Evolutionary conservation across 2,113 vertebrate genomes (phyloP).

Genomic region (Glaucomys volans): DNA sequence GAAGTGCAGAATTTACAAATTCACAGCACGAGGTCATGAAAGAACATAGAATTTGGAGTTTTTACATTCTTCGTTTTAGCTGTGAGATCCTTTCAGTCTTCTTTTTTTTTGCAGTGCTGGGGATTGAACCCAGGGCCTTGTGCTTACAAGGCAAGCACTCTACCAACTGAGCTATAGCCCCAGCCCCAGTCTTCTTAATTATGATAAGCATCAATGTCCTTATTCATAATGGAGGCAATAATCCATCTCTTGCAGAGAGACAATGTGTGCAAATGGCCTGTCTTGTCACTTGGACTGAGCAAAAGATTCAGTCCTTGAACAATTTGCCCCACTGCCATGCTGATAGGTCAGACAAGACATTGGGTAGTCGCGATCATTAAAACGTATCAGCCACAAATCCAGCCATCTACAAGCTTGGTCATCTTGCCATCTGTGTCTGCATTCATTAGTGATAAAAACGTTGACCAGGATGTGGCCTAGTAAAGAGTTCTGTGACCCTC

Average conservation of each 20-base stretch:
- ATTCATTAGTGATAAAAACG: conserved; percentile 54
- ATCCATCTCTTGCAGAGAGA: neutral
- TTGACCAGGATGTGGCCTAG: neutral
- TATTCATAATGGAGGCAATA: neutral
- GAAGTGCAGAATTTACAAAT: neutral
- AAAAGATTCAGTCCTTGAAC: neutral
- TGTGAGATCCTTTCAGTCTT: neutral
- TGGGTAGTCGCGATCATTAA: neutral
- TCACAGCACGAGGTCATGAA: neutral
- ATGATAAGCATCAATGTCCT: neutral
- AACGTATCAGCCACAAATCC: neutral
- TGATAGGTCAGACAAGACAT: neutral
- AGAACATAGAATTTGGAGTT: neutral
- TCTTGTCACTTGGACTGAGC: neutral
- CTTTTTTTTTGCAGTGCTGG: too few species aligned
- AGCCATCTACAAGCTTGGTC: neutral
- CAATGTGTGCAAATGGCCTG: neutral
- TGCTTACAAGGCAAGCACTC: too few species aligned
- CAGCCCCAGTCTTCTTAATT: neutral
- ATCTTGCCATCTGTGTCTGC: neutral
- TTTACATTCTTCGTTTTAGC: neutral
- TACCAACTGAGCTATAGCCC: too few species aligned
- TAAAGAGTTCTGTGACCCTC: neutral
- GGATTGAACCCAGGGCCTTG: too few species aligned
- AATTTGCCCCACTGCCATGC: neutral